Base-by-base conservation (phyloP, 2,888 invertebrate genomes). In the Leptothorax acervorum region DNA sequence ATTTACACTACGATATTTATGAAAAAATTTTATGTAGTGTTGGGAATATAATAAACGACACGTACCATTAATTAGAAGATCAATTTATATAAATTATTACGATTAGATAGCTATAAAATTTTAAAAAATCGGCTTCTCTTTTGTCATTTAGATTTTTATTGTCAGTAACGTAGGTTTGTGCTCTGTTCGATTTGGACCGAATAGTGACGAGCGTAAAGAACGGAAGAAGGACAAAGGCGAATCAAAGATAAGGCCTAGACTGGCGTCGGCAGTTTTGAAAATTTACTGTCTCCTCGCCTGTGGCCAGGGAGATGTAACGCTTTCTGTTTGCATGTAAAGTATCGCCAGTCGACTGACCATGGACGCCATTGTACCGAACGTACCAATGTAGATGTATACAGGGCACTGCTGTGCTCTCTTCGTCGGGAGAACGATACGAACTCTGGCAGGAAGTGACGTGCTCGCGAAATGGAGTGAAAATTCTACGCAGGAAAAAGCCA, bases 401-500 rank as follows among this genome's bases (percentile, higher is more conserved):
- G 73, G 83, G 76, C 65, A 74, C 48, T 48, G 55, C 85, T 70
- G 86, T 79, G 85, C 76, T 88, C 85, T 85, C 85, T 86, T 86
- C 85, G 78, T 82, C 74, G 63, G 76, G 73, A 91, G 86, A 89
- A 81, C 86, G 91, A 91, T 91, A 90, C 90, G 88, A 87, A 86
- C 87, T 87, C 85, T 51, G 81, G 74, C 88, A 88, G 91, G 91
- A 92, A 91, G 90, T 86, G 90, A 89, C 90, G 85, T 89, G 86
- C 83, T 86, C 87, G 90, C 90, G 87, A 92, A 91, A 92, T 92
- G 92, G 92, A 87, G 90, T 91, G 91, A 92, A 91, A 92, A 91
- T 87, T 86, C 88, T 75, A 85, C 65, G 53, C 82, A 82, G 82
- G 87, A 88, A 88, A 91, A 90, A 90, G 83, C 74, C 71, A 57